Base-by-base conservation (phyloP, 1,140 invertebrate species). In the Limonius californicus region DNA sequence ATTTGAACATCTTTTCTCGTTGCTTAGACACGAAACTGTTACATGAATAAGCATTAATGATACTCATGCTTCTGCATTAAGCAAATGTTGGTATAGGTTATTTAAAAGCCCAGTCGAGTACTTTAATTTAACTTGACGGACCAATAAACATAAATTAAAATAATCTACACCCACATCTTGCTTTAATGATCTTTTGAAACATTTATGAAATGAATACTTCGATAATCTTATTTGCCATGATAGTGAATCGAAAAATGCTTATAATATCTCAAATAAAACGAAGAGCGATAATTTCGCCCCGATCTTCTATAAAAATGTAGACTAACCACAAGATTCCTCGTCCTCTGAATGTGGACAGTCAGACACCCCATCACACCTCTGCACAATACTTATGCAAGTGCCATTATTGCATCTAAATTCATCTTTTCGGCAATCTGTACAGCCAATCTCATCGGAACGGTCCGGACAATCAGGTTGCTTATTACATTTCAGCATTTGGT, bases 1-100 rank as follows among this genome's bases (percentile, higher is more conserved):
- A 71, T 83, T 84, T 70, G 78, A 76, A 78, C 90, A 91, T 73
- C 75, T 83, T 80, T 89, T 92, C 78, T 88, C 82, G 68, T 79
- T 78, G 66, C 71, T 69, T 71, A 76, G 78, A 78, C 85, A 87
- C 76, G 74, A 75, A 77, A 76, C 76, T 79, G 58, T 50, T 50
- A 45, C 14, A 45, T 18, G 42, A 45, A 45, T n/a, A 45, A 45
- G 42, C 50, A 39, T 35, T 61, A 19, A 54, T 20, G 20, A 27
- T 27, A 27, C 9, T 27, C 23, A 27, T 27, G 23, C 23, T 27
- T 4, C 9, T 27, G 23, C 45, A 47, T 57, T 74, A 58, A 12
- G 23, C 23, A 27, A 27, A 27, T 27, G 9, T n/a, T n/a, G n/a
- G n/a, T n/a, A n/a, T n/a, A n/a, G n/a, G n/a, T n/a, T n/a, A n/a